Evolutionary conservation across 2,888 invertebrate species (phyloP).

Genomic region (Athalia circularis): DNA sequence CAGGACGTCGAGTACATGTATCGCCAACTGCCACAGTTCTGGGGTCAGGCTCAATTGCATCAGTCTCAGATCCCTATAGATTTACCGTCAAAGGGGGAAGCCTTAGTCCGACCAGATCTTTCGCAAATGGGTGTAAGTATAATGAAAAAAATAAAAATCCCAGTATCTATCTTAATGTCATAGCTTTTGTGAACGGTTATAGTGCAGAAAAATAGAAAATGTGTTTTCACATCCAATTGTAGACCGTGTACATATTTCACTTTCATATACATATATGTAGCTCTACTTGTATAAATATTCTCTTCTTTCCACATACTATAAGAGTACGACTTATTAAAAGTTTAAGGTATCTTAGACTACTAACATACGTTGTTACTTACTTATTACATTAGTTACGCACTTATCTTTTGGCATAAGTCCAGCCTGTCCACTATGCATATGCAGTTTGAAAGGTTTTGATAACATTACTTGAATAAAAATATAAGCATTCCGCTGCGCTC

Average conservation of each 20-base stretch:
- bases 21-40: slow-evolving; percentile 69
- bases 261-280: no score
- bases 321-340: no score
- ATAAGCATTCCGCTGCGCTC: not conserved
- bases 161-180: not conserved
- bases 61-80: slow-evolving; percentile 64
- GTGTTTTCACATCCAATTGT: no score
- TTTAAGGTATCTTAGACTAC: no score
- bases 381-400: slow-evolving; percentile 5
- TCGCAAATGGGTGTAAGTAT: slow-evolving; percentile 61
- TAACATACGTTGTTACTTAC: not conserved
- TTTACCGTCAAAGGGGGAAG: slow-evolving; percentile 64
- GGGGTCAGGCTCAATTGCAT: slow-evolving; percentile 68
- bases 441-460: not conserved
- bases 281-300: no score
- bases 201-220: not conserved
- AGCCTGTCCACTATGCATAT: not conserved
- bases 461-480: not conserved
- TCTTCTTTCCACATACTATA: no score
- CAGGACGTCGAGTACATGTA: slow-evolving; percentile 70
- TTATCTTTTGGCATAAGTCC: not conserved
- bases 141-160: not conserved
- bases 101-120: slow-evolving; percentile 60
- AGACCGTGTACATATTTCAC: no score
- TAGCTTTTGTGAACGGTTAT: not conserved